Evolutionary conservation across 2,888 invertebrate species (phyloP), one percentile per base, ranked within the genome.

Genomic region (Acronicta aceris): DNA sequence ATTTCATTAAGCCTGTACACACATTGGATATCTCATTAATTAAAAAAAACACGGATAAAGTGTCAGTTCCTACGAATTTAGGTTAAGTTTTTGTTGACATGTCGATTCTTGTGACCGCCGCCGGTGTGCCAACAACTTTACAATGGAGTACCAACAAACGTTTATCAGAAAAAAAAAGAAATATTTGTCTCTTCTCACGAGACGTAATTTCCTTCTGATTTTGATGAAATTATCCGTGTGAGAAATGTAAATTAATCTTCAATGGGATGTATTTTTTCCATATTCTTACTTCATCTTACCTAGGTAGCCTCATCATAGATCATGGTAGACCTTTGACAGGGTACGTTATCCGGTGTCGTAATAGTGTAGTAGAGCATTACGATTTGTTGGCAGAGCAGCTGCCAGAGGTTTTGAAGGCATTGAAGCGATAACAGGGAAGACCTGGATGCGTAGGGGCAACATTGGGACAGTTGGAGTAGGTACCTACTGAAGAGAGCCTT

Each of bases 11-110:
- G 74, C 71, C 70, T 72, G 33, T 15, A 54, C 66, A 79, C 53
- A 82, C 78, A 76, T 66, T 36, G 59, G 61, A 71, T 79, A 81
- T 73, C 79, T 81, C 76, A 76, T 76, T 78, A 68, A 81, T 82
- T 82, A 79, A 82, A 84, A 85, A 82, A 81, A 84, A 84, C 79
- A 81, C 69, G 75, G 76, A 82, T 79, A 73, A 78, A 77, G 82
- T 85, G 82, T 80, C 76, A 83, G 76, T 86, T 85, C 78, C 70
- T 77, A 74, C 76, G 86, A 85, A 86, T 86, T 81, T 78, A 84
- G 82, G 75, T 74, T 69, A 71, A 65, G 62, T 78, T 77, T 71
- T 65, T 84, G 79, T 84, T 82, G 74, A 83, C 84, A 80, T 67
- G 81, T 72, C 76, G 80, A 78, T 81, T 81, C 81, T 79, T 65